Evolutionary conservation across 2,797 vertebrate species (phyloP).

Genomic region (Lepilemur septentrionalis): DNA sequence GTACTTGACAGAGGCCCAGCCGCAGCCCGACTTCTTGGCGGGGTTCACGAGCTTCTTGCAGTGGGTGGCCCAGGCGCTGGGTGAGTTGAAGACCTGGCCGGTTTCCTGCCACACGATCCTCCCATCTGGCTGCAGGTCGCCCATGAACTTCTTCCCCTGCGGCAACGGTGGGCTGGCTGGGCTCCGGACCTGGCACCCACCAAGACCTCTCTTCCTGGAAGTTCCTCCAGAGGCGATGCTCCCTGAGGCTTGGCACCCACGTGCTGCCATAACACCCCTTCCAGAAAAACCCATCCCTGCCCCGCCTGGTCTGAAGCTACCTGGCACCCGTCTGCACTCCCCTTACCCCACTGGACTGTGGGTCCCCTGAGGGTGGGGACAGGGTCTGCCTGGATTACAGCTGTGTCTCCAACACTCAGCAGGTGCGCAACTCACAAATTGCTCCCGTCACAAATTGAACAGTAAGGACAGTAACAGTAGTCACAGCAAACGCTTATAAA

Average conservation of each 20-base stretch:
- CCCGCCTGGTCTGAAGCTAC: not conserved
- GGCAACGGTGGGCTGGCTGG: not conserved
- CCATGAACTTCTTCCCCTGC: constrained; percentile 97
- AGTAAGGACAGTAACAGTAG: not conserved
- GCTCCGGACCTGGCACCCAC: not conserved
- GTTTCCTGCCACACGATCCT: constrained; percentile 98
- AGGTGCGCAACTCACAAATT: not conserved
- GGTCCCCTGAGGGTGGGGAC: not conserved
- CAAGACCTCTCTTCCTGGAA: not conserved
- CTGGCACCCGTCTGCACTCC: no score
- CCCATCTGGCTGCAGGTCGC: constrained; percentile 93
- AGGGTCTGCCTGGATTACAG: not conserved
- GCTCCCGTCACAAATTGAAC: not conserved
- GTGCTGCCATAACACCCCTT: not conserved
- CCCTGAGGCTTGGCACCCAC: no score
- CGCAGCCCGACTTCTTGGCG: constrained; percentile 97
- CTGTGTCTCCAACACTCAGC: not conserved
- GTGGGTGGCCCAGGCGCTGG: constrained; percentile 97
- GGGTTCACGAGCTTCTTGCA: constrained; percentile 98
- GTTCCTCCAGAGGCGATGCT: not conserved
- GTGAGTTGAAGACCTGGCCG: constrained; percentile 96
- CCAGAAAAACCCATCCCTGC: not conserved
- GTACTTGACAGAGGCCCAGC: constrained; percentile 97
- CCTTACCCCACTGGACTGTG: not conserved
- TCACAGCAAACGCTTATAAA: not conserved